Percentiles rank a stretch among this genome's conserved stretches.
Conservation (phyloP, 2,113 vertebrate genomes). For the Saguinus imperator region DNA sequence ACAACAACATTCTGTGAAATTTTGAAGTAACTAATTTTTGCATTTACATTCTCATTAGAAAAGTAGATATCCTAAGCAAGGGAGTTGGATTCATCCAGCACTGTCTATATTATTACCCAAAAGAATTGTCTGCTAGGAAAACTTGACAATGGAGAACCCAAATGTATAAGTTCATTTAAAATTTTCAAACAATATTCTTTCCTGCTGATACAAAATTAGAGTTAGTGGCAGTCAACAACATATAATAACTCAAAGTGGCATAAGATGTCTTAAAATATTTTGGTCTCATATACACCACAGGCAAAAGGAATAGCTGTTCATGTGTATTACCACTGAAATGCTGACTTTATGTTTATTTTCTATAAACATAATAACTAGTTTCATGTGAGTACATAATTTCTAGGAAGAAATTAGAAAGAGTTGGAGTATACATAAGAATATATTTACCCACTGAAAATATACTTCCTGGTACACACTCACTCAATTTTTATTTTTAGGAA, state of each 20-base stretch:
- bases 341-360: constrained; percentile 68
- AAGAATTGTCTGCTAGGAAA: constrained; percentile 41
- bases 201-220: constrained; percentile 54
- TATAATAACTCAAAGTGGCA: constrained; percentile 22
- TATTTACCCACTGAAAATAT: constrained; percentile 24
- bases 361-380: constrained; percentile 66
- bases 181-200: constrained; percentile 50
- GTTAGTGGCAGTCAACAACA: constrained; percentile 48
- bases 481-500: constrained; percentile 57
- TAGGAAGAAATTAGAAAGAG: constrained; percentile 52
- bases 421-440: neutral
- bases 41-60: constrained; percentile 49
- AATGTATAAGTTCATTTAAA: constrained; percentile 42
- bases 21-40: constrained; percentile 47
- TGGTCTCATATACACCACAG: constrained; percentile 6
- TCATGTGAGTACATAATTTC: constrained; percentile 53
- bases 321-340: constrained; percentile 60
- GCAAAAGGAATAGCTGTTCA: constrained; percentile 36
- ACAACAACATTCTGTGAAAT: constrained; percentile 36
- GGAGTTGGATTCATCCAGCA: constrained; percentile 8
- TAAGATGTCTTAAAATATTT: constrained; percentile 58
- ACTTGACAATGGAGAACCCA: constrained; percentile 38
- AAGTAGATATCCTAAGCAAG: constrained; percentile 17
- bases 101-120: constrained; percentile 45
- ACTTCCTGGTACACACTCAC: neutral